Conservation (phyloP, 2,797 vertebrate species). For the Onychomys torridus region DNA sequence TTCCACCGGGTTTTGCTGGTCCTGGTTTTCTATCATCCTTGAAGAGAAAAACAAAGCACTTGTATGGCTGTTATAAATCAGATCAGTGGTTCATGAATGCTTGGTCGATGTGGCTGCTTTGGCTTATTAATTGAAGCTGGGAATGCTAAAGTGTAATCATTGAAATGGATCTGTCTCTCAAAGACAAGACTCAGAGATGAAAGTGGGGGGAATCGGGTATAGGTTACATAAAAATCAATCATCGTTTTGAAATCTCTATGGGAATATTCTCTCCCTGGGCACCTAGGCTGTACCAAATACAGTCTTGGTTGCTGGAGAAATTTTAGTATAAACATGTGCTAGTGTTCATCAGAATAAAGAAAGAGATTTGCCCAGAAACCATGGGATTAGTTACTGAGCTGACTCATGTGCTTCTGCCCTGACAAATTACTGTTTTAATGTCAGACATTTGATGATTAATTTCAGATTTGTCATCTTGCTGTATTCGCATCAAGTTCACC, state of each 20-base stretch:
- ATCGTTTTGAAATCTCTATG: slow-evolving; percentile 42
- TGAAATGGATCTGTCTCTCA: not conserved
- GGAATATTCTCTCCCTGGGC: not conserved
- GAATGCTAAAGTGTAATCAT: not conserved
- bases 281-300: slow-evolving; percentile 40
- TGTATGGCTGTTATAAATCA: slow-evolving; percentile 47
- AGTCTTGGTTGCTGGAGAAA: not conserved
- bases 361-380: slow-evolving; percentile 24
- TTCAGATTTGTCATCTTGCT: slow-evolving; percentile 70
- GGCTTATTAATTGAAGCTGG: not conserved
- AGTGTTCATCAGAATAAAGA: slow-evolving; percentile 43
- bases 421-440: slow-evolving; percentile 70
- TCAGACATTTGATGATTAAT: slow-evolving; percentile 76
- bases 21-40: not conserved
- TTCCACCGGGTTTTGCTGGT: slow-evolving; percentile 10
- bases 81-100: not conserved
- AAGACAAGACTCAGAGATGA: slow-evolving; percentile 40
- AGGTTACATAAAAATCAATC: not conserved
- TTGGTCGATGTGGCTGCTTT: not conserved
- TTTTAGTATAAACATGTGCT: slow-evolving; percentile 60
- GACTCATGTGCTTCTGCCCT: slow-evolving; percentile 67
- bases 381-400: slow-evolving; percentile 45
- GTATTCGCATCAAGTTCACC: slow-evolving; percentile 63
- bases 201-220: not conserved
- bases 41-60: slow-evolving; percentile 26